Base-by-base conservation (phyloP, 2,113 vertebrate species). In the Alces alces region DNA sequence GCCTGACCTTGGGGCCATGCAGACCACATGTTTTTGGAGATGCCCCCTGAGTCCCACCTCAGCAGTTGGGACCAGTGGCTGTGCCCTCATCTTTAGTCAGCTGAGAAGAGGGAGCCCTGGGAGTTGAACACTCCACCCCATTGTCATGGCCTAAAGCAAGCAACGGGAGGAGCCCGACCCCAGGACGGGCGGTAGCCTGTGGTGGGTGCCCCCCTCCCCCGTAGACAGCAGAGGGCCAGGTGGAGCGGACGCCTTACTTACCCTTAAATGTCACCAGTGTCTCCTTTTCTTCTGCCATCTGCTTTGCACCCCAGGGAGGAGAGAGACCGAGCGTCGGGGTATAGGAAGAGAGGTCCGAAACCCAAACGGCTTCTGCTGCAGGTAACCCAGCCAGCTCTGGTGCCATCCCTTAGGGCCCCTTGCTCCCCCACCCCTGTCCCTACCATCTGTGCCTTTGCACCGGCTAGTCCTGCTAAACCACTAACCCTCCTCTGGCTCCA, bases 301-400 rank as follows among this genome's bases (percentile, higher is more conserved):
- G 76, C 98, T 97, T 98, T 86, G 47, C 78, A 82, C 88, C 70
- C 52, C 98, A 99, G 99, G 98, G 99, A 99, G 98, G 99, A 99
- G 98, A 99, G 99, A 99, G 99, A 99, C 96, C 99, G 99, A 98
- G 99, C 99, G 11, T 99, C 99, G n/a, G 99, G 99, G 91, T 99
- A 99, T 98, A 99, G 99, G 97, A 99, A 99, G 99, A 99, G 99
- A 99, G 99, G 99, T n/a, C 99, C 99, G 96, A 99, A 99, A 98
- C 99, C 99, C 88, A 99, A 99, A 98, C 99, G 99, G 80, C 99
- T 99, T 85, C 98, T 99, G 85, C 98, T 99, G 98, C 99, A 99
- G 99, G 99, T 99, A 99, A 96, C 92, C 58, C 95, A 1, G 2
- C 92, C 95, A 33, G 73, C 91, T 9, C 5, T n/a, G 27, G 64